Conservation (phyloP, 2,888 invertebrate species). For the Mantis religiosa region DNA sequence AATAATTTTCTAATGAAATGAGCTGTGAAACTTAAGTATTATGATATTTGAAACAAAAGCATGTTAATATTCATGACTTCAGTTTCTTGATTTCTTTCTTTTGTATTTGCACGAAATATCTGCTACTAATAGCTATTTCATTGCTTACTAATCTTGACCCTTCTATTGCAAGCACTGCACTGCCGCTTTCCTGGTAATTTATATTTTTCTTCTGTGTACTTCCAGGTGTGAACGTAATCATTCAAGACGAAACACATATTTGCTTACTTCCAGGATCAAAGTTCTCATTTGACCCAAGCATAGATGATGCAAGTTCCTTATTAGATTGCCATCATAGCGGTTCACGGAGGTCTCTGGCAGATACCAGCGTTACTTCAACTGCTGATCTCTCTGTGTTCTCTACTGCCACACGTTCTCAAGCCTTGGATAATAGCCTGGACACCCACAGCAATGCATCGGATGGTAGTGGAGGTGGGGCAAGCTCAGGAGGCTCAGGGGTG, state of each 20-base stretch:
- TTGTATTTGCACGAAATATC: background rate
- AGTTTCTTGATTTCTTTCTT: no score
- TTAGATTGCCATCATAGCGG: conserved; percentile 57
- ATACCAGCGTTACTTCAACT: conserved; percentile 79
- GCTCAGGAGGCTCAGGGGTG: conserved; percentile 44
- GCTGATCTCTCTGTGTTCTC: conserved; percentile 74
- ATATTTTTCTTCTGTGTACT: background rate
- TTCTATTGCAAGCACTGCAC: background rate
- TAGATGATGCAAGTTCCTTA: conserved; percentile 66
- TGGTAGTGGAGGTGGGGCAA: conserved; percentile 62
- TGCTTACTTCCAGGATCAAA: conserved; percentile 52
- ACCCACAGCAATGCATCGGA: conserved; percentile 73
- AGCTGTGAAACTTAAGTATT: no score
- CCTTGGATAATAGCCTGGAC: conserved; percentile 69
- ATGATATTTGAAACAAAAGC: background rate
- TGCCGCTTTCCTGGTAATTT: background rate
- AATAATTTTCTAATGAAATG: no score
- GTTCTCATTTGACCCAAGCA: conserved; percentile 60
- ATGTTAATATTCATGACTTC: background rate
- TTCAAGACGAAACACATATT: background rate
- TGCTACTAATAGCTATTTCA: background rate
- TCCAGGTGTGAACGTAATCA: background rate
- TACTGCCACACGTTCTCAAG: conserved; percentile 65
- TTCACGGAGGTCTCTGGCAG: conserved; percentile 73
- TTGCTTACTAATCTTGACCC: background rate